Evolutionary conservation across 2,113 vertebrate genomes (phyloP), one percentile per base, ranked within the genome.

Genomic region (Grammomys surdaster): DNA sequence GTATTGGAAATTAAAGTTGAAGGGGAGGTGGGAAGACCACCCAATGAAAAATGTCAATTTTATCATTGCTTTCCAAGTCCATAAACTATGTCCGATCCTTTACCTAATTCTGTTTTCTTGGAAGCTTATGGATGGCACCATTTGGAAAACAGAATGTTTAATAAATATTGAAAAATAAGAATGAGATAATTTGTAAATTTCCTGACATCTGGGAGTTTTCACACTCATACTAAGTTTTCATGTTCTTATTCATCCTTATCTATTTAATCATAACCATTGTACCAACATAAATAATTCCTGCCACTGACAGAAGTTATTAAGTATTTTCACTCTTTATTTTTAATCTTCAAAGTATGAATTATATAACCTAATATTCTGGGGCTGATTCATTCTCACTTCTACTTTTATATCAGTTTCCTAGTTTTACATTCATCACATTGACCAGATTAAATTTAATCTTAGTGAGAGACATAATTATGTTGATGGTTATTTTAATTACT

Each of bases 221-320:
- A 81, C 36, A 72, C 28, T 91, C 86, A 48, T 84, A 63, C 24
- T 95, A 58, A 40, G 36, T 28, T 93, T 91, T 93, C 80, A 60
- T 84, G 20, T 56, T 91, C 56, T 85, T 91, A 87, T 63, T 90
- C 58, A 58, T 91, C 19, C 22, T 92, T 67, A 92, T 90, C 28
- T 90, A 56, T 77, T 95, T 95, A 91, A 84, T 94, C 95, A 82
- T 91, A 72, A n/a, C 93, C 93, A 60, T 88, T 97, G 69, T 76
- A 36, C 63, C 78, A 95, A 84, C 88, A 95, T 93, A 95, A 97
- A 97, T 88, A 94, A 95, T 92, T 96, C 28, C 65, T 90, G 81
- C 96, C 78, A 78, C 20, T 84, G 86, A 85, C 88, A 69, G 54
- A 96, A 89, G 73, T 84, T 95, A 96, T 95, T 84, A 81, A 86